Evolutionary conservation across 37 sponge, comb jelly and placozoan genomes (phyloP), one percentile per base, ranked within the genome.

Genomic region (Trichoplax adhaerens): DNA sequence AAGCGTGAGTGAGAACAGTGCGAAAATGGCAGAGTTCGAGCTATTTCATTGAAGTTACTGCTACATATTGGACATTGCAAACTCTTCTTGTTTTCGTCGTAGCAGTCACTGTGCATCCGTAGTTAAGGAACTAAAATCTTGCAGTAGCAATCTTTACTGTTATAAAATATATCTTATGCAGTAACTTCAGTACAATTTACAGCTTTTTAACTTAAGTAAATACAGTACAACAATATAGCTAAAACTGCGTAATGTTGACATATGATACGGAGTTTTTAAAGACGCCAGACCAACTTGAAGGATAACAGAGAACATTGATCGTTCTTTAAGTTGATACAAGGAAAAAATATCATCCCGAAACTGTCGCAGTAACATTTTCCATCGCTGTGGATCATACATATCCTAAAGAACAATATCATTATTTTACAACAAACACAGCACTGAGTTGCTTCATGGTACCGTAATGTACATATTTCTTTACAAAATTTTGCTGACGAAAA

Each of bases 261-360:
- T 55, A 65, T 77, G 78, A 83, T 90, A 90, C 91, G 87, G 89
- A 64, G 99, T 96, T 59, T 96, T 96, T 68, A 96, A 83, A 59
- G 93, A 84, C 54, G 92, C 83, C 52, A 96, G 85, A 12, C 99
- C 99, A 63, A 90, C 90, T 71, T 96, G 89, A 1, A 96, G 84
- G 6, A 86, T 80, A 4, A 81, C 80, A 1, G 86, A 79, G 8
- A 96, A 74, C 10, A 88, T 70, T 52, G 93, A 91, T 57, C 78
- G 86, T n/a, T 70, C 48, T 57, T 81, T 83, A 52, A 96, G 77
- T 54, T 96, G 99, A 56, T 81, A 86, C 46, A 96, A 66, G 29
- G 82, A 55, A 62, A 85, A 88, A 76, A 88, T 91, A 72, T 88
- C 93, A 50, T 71, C 65, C 46, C 93, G 75, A 56, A 96, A 96